Conservation (phyloP, 2,113 vertebrate genomes). For the Spea bombifrons region DNA sequence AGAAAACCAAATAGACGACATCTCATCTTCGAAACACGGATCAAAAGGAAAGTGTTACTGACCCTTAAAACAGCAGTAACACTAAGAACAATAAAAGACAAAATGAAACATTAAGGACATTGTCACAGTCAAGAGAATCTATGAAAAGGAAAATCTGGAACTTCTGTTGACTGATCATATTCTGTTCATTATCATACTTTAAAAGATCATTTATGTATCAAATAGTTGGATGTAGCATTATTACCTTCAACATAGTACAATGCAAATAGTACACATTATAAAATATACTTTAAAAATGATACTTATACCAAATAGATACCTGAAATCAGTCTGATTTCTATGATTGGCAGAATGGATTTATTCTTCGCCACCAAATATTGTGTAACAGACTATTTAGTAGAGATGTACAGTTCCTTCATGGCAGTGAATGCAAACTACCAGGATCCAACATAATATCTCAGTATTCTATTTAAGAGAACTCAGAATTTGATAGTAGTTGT, state of each 20-base stretch:
- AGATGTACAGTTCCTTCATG: no score
- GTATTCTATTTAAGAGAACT: no score
- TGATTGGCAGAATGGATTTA: no score
- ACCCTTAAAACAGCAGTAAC: slow-evolving; percentile 26
- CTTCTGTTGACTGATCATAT: slow-evolving; percentile 19
- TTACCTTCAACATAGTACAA: background rate
- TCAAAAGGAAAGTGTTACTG: slow-evolving; percentile 33
- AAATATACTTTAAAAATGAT: no score
- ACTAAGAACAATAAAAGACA: slow-evolving; percentile 28
- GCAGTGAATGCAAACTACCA: no score
- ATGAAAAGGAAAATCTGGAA: slow-evolving; percentile 6
- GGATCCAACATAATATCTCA: no score
- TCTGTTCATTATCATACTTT: slow-evolving; percentile 13
- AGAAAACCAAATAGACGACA: slow-evolving; percentile 21
- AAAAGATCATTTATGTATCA: background rate
- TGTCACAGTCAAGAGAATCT: slow-evolving; percentile 14
- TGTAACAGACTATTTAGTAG: no score
- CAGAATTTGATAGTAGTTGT: no score
- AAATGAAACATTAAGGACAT: slow-evolving; percentile 29
- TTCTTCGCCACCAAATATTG: no score
- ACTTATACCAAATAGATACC: no score
- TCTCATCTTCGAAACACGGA: slow-evolving; percentile 25
- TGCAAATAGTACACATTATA: no score
- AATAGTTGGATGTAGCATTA: background rate
- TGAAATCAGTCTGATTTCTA: no score